Percentiles rank a stretch among this genome's conserved stretches.
phyloP scores from a whole-genome alignment of 2,113 vertebrate species.

The Sapajus apella region DNA sequence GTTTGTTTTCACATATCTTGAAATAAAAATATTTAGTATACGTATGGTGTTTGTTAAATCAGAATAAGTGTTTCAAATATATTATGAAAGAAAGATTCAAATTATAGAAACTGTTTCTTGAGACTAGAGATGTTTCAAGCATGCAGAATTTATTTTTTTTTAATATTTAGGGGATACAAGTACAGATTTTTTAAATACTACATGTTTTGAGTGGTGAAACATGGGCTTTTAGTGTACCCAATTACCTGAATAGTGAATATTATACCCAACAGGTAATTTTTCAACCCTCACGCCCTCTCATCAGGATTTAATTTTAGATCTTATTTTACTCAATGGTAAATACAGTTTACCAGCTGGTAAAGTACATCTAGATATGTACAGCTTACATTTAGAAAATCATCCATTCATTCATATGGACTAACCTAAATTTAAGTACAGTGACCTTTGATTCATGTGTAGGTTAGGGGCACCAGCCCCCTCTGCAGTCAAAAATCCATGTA shows the following conservation, averaged over 20 bases:
- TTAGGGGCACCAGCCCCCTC: not conserved
- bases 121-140: conserved; percentile 18
- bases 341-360: not conserved
- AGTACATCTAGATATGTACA: not conserved
- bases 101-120: conserved; percentile 42
- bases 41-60: not conserved
- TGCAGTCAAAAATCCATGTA: not conserved
- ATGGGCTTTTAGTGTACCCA: no score
- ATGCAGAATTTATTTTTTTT: conserved; percentile 27
- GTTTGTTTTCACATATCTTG: conserved; percentile 50
- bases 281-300: no score
- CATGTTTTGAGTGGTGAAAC: no score
- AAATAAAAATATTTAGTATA: conserved; percentile 39
- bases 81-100: conserved; percentile 10
- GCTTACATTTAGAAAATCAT: not conserved
- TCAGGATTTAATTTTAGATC: conserved; percentile 43
- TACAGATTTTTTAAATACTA: no score
- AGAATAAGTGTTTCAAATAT: conserved; percentile 41
- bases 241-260: no score
- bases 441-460: not conserved
- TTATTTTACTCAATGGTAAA: conserved; percentile 4
- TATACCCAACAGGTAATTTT: no score
- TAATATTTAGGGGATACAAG: no score
- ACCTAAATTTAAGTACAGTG: not conserved
- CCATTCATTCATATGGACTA: not conserved